Conservation (phyloP, 2,113 vertebrate species). For the Capra hircus region DNA sequence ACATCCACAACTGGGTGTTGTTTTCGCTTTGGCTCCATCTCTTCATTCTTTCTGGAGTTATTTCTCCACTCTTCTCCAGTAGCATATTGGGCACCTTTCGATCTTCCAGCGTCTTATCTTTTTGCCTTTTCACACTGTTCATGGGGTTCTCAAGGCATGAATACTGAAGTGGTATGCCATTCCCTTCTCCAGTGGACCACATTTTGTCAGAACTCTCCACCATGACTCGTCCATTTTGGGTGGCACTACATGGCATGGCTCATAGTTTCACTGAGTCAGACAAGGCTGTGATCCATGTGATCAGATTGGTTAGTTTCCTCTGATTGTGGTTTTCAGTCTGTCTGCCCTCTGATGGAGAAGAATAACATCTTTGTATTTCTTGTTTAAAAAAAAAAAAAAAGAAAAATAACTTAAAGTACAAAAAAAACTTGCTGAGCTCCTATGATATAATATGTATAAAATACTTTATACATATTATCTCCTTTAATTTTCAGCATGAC, state of each 20-base stretch:
- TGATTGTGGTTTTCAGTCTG: neutral
- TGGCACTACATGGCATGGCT: neutral
- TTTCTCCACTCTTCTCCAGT: neutral
- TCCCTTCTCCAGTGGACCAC: neutral
- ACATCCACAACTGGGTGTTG: neutral
- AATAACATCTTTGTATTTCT: neutral
- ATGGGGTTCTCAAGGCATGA: neutral
- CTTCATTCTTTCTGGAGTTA: neutral
- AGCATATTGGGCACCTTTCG: neutral
- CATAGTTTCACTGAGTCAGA: neutral
- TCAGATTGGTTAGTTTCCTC: neutral
- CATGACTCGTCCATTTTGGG: fast-evolving
- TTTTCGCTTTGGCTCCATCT: neutral
- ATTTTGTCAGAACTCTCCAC: neutral
- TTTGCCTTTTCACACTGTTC: neutral
- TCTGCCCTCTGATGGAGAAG: neutral
- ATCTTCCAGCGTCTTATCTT: neutral
- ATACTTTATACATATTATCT: neutral
- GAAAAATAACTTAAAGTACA: neutral
- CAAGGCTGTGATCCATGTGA: neutral
- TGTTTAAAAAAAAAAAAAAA: neutral
- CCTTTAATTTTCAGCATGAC: neutral
- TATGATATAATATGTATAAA: neutral
- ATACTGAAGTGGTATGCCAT: neutral
- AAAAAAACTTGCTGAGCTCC: neutral